A percentile compares a stretch with the other conserved stretches of the same genome.
Conservation (phyloP, 2,797 vertebrate species). For the Sebastes iracundus region DNA sequence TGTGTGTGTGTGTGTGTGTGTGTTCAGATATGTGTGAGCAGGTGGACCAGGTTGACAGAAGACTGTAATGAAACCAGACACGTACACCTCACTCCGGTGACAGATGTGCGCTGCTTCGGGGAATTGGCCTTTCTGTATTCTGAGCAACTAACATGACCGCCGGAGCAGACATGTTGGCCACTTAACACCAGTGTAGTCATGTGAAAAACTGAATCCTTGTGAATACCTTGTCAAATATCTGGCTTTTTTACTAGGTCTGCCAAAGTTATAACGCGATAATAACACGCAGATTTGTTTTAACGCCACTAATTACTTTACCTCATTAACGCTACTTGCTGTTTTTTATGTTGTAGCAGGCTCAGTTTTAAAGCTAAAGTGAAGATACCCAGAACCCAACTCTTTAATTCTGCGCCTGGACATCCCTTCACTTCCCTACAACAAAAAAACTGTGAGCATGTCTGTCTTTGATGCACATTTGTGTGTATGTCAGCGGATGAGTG, state of each 20-base stretch:
- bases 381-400: background rate
- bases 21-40: slow-evolving; percentile 10
- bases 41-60: slow-evolving; percentile 28
- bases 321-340: too few species aligned
- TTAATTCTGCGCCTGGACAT: background rate
- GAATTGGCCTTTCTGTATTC: background rate
- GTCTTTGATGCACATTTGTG: slow-evolving; percentile 8
- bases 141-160: background rate
- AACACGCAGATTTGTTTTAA: too few species aligned
- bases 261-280: too few species aligned
- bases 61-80: slow-evolving; percentile 44
- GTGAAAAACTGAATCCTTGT: background rate
- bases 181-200: background rate
- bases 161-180: background rate
- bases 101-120: slow-evolving; percentile 17
- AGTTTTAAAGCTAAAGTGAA: too few species aligned
- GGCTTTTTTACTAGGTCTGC: too few species aligned
- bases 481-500: background rate
- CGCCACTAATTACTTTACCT: too few species aligned
- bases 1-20: background rate
- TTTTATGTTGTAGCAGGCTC: too few species aligned
- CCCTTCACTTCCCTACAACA: background rate
- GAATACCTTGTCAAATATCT: background rate
- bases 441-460: background rate
- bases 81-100: slow-evolving; percentile 10